Evolutionary conservation across 2,113 vertebrate genomes (phyloP).

Genomic region (Holacanthus passer): DNA sequence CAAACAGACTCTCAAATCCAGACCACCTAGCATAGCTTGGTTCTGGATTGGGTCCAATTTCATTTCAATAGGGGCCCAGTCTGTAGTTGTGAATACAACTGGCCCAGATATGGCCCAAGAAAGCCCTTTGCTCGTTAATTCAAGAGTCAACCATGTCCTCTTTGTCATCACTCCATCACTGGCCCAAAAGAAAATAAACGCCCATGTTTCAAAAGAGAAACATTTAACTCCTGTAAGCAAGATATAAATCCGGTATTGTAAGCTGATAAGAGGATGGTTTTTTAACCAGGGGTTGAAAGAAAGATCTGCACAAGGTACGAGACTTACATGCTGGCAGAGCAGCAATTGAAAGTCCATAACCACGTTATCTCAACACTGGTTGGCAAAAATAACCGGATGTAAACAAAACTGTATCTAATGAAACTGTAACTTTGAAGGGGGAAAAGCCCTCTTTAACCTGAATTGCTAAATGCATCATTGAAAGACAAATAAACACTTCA

Average conservation of each 20-base stretch:
- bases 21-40: neutral
- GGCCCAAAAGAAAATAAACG: neutral
- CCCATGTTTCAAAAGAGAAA: neutral
- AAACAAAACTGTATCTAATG: neutral
- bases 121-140: neutral
- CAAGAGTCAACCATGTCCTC: neutral
- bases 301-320: neutral
- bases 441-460: neutral
- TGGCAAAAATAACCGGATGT: conserved; percentile 3
- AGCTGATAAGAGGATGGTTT: neutral
- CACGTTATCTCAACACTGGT: neutral
- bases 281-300: neutral
- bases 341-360: conserved; percentile 11
- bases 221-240: neutral
- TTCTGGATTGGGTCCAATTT: neutral
- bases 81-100: conserved; percentile 8
- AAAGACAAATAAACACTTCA: conserved; percentile 18
- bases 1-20: neutral
- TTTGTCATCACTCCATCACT: neutral
- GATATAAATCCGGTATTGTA: neutral
- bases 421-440: neutral
- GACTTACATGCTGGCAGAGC: neutral
- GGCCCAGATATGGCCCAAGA: neutral
- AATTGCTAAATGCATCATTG: conserved; percentile 19
- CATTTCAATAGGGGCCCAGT: neutral